Evolutionary conservation across 2,888 invertebrate genomes (phyloP).

Genomic region (Polydrusus pterygomalis): DNA sequence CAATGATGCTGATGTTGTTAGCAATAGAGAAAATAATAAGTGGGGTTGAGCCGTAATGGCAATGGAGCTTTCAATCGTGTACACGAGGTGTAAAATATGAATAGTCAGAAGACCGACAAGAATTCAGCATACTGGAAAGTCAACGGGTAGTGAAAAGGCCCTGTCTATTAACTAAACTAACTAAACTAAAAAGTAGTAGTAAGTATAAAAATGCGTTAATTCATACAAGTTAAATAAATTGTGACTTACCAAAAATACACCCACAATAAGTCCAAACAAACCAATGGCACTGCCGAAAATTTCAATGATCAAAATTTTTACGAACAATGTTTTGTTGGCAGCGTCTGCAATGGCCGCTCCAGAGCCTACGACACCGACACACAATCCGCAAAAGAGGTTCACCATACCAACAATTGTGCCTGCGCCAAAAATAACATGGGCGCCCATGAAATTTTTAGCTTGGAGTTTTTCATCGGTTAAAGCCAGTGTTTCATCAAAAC

Average conservation of each 20-base stretch:
- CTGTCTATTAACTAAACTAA: too few species aligned
- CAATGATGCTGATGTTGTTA: too few species aligned
- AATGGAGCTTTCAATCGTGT: too few species aligned
- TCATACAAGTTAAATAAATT: background rate
- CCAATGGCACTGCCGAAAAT: slow-evolving; percentile 99
- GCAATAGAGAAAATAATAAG: too few species aligned
- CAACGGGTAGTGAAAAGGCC: too few species aligned
- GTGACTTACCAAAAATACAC: slow-evolving; percentile 79
- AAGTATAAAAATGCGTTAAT: too few species aligned
- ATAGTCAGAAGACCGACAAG: too few species aligned
- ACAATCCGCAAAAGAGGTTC: slow-evolving; percentile 95
- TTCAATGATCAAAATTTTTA: slow-evolving; percentile 98
- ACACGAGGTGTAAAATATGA: too few species aligned
- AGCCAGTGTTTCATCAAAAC: slow-evolving; percentile 54
- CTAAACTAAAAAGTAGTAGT: too few species aligned
- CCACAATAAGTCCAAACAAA: slow-evolving; percentile 98
- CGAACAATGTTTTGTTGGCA: slow-evolving; percentile 96
- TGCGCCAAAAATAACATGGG: slow-evolving; percentile 96
- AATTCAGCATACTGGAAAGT: too few species aligned
- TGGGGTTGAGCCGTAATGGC: too few species aligned
- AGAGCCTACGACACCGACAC: slow-evolving; percentile 97
- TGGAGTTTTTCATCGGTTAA: slow-evolving; percentile 33
- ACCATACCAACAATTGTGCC: slow-evolving; percentile 96
- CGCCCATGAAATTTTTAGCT: slow-evolving; percentile 84
- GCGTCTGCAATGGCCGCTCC: slow-evolving; percentile 99